phyloP scores from a whole-genome alignment of 2,888 invertebrate genomes.

The Drosophila helvetica region DNA sequence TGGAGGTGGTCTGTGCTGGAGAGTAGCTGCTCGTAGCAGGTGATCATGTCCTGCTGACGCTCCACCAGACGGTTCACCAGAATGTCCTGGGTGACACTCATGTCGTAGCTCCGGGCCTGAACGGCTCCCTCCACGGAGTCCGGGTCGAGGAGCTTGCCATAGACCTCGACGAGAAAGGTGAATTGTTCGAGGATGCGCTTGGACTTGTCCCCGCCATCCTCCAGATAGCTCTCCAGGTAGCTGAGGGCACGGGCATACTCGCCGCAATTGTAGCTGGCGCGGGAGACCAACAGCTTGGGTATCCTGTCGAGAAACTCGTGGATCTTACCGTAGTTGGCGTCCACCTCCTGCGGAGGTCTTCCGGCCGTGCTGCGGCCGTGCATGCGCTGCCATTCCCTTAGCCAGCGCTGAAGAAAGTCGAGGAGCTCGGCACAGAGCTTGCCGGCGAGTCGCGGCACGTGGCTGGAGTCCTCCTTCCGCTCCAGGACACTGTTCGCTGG shows the following conservation, averaged over 20 bases:
- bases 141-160: constrained; percentile 94
- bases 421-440: constrained; percentile 89
- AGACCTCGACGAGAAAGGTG: constrained; percentile 90
- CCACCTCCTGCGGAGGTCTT: constrained; percentile 81
- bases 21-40: constrained; percentile 93
- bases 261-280: constrained; percentile 90
- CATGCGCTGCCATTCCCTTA: constrained; percentile 85
- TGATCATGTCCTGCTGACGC: constrained; percentile 92
- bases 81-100: constrained; percentile 92
- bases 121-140: constrained; percentile 94
- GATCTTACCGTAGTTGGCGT: constrained; percentile 69
- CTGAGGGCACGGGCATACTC: constrained; percentile 90
- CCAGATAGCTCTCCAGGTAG: constrained; percentile 90
- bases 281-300: constrained; percentile 88
- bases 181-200: constrained; percentile 86
- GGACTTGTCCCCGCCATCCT: constrained; percentile 83
- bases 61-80: constrained; percentile 93
- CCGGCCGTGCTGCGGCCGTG: constrained; percentile 66
- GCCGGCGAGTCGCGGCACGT: constrained; percentile 85
- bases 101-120: constrained; percentile 89
- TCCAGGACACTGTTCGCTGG: not conserved
- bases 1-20: constrained; percentile 85
- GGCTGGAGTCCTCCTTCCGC: constrained; percentile 49
- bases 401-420: constrained; percentile 91
- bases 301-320: constrained; percentile 84